phyloP scores from a whole-genome alignment of 2,888 invertebrate genomes.

The Argynnis bischoffii region DNA sequence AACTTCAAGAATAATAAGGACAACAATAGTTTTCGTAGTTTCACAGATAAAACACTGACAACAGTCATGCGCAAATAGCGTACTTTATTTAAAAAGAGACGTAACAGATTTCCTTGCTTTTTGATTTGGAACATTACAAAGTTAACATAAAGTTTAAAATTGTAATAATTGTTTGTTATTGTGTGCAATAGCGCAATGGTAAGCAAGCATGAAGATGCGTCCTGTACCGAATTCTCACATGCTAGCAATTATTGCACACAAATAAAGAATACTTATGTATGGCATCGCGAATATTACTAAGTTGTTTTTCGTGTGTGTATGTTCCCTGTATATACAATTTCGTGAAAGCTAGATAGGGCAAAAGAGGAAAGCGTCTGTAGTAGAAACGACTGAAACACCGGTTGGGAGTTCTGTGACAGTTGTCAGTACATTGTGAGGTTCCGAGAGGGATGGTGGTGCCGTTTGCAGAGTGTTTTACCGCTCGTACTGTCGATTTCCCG shows the following conservation, averaged over 20 bases:
- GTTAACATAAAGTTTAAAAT: constrained; percentile 51
- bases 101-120: constrained; percentile 54
- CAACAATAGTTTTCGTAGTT: constrained; percentile 72
- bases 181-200: constrained; percentile 56
- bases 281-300: constrained; percentile 51
- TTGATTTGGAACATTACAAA: constrained; percentile 8
- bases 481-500: constrained; percentile 68
- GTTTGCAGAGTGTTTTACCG: constrained; percentile 56
- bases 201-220: constrained; percentile 59
- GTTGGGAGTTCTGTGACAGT: constrained; percentile 63
- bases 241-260: constrained; percentile 43
- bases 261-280: constrained; percentile 53
- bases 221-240: constrained; percentile 41
- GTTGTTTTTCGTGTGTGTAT: constrained; percentile 65
- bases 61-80: constrained; percentile 72
- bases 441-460: constrained; percentile 71
- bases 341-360: constrained; percentile 73
- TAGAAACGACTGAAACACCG: constrained; percentile 69
- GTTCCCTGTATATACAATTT: constrained; percentile 59
- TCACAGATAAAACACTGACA: constrained; percentile 62
- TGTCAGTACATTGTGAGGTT: constrained; percentile 70
- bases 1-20: constrained; percentile 71
- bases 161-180: constrained; percentile 44
- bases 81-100: constrained; percentile 56
- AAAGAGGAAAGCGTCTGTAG: constrained; percentile 72